Evolutionary conservation across 2,888 invertebrate genomes (phyloP).

Genomic region (Hirtodrosophila duncani): DNA sequence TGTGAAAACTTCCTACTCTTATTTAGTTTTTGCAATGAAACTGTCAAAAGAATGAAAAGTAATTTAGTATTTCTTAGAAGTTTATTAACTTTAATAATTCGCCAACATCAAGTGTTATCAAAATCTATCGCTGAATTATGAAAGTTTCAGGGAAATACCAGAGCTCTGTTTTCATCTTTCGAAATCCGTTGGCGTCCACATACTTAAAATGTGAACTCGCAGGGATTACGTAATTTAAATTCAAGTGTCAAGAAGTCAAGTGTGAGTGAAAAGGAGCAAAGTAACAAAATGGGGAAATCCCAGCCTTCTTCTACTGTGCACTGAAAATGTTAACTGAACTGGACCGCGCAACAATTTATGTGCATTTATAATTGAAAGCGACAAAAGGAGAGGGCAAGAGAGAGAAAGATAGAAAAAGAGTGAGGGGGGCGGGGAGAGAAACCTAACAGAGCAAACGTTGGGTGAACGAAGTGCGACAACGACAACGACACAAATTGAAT

Average conservation of each 20-base stretch:
- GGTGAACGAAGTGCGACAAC: conserved; percentile 17
- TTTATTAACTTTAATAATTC: too few species aligned
- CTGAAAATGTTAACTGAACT: conserved; percentile 3
- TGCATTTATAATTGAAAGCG: conserved; percentile 69
- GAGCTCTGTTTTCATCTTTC: conserved; percentile 5
- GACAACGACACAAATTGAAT: conserved; percentile 71
- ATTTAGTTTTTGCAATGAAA: too few species aligned
- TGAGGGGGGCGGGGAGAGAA: background rate
- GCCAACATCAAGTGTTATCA: too few species aligned
- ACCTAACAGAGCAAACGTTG: conserved; percentile 5
- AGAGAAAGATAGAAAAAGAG: conserved; percentile 5
- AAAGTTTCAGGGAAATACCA: too few species aligned
- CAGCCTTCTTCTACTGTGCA: too few species aligned
- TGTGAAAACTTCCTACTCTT: too few species aligned
- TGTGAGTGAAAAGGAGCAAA: conserved; percentile 9
- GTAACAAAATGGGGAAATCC: conserved; percentile 1
- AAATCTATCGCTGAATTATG: too few species aligned
- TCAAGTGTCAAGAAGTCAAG: conserved; percentile 59
- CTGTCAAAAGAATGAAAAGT: too few species aligned
- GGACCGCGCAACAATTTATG: conserved; percentile 60
- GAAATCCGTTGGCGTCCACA: conserved; percentile 19
- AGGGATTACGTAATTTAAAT: conserved; percentile 61
- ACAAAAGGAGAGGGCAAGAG: conserved; percentile 35
- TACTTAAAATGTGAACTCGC: conserved; percentile 37
- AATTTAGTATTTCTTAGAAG: too few species aligned